Conservation (phyloP, 1,140 invertebrate genomes). For the Apolygus lucorum region DNA sequence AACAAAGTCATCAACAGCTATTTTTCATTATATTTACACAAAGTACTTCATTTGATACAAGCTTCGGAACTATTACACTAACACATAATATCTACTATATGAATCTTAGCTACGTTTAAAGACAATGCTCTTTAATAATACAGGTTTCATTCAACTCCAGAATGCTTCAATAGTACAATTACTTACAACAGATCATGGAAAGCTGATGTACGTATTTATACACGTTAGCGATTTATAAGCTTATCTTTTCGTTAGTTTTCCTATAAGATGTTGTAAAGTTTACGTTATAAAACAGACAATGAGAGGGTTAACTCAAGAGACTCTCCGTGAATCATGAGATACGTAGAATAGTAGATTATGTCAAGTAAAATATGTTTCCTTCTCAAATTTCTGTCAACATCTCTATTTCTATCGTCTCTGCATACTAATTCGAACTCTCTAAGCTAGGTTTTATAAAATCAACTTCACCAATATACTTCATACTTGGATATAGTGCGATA, state of each 20-base stretch:
- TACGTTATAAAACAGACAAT: too few relatives aligned
- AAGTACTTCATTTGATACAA: slow-evolving; percentile 10
- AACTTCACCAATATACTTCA: not conserved
- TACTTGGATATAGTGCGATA: not conserved
- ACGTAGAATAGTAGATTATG: too few relatives aligned
- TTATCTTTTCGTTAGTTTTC: not conserved
- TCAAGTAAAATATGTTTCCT: too few relatives aligned
- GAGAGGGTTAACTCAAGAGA: too few relatives aligned
- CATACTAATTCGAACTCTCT: too few relatives aligned
- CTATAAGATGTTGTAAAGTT: not conserved
- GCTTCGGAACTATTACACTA: not conserved
- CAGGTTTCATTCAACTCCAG: too few relatives aligned
- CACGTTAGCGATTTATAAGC: not conserved
- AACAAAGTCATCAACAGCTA: too few relatives aligned
- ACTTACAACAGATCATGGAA: slow-evolving; percentile 13
- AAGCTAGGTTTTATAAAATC: too few relatives aligned
- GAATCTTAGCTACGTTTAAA: not conserved
- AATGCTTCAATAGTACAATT: not conserved
- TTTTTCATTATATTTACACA: slow-evolving; percentile 1
- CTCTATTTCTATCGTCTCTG: too few relatives aligned
- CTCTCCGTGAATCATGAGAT: too few relatives aligned
- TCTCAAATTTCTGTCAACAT: too few relatives aligned
- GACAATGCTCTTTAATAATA: not conserved
- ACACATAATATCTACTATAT: not conserved
- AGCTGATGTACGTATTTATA: slow-evolving; percentile 1